Percentiles rank a stretch among this genome's conserved stretches.
phyloP scores from a whole-genome alignment of 2,888 invertebrate species.

The Yponomeuta sedellus region DNA sequence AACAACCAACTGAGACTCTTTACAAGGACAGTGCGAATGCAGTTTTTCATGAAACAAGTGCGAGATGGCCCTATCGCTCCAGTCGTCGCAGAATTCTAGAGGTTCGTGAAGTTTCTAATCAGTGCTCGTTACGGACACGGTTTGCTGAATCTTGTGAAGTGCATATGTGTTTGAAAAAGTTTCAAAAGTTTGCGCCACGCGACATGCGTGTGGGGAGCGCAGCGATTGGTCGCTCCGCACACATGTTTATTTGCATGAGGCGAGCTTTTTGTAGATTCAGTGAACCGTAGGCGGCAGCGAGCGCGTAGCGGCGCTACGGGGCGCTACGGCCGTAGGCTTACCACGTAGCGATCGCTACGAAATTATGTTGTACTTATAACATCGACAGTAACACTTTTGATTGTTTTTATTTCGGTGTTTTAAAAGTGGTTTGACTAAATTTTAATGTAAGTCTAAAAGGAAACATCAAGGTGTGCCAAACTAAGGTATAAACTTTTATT shows the following conservation, averaged over 20 bases:
- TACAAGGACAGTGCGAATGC: conserved; percentile 49
- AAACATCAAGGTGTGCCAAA: too few relatives aligned
- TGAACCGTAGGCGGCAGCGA: conserved; percentile 63
- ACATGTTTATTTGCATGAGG: conserved; percentile 71
- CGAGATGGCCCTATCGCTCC: conserved; percentile 77
- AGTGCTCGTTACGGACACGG: conserved; percentile 26
- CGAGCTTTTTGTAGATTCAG: conserved; percentile 67
- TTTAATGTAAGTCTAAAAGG: background rate
- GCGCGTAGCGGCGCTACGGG: conserved; percentile 46
- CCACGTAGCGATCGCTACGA: conserved; percentile 28
- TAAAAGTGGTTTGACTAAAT: background rate
- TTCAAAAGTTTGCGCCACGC: conserved; percentile 63
- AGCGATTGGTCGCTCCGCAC: conserved; percentile 64
- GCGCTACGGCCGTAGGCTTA: conserved; percentile 30
- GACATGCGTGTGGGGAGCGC: conserved; percentile 62
- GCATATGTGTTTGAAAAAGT: conserved; percentile 57
- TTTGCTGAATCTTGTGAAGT: conserved; percentile 42
- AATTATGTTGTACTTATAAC: background rate
- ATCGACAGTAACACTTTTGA: background rate
- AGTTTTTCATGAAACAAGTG: conserved; percentile 67
- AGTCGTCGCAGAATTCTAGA: conserved; percentile 75
- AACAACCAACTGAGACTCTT: conserved; percentile 27
- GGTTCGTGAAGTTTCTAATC: conserved; percentile 52
- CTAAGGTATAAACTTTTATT: too few relatives aligned
- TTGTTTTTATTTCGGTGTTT: background rate